A percentile compares a stretch with the other conserved stretches of the same genome.
These are phyloP conservation scores for Leptoclinus maculatus DNA, from an alignment of 2,797 vertebrate species.

Conservation along the genomic window DNA sequence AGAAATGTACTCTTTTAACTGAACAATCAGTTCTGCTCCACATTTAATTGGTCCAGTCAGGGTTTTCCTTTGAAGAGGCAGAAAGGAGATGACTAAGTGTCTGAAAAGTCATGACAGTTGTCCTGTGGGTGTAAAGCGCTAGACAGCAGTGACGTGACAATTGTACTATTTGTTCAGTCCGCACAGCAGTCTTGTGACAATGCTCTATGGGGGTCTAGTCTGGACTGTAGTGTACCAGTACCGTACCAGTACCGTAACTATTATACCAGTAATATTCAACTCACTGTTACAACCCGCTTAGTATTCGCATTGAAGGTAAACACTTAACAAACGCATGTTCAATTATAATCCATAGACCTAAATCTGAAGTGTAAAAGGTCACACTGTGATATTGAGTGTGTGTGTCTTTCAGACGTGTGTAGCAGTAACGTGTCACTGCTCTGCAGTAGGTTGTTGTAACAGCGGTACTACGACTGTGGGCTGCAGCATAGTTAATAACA, in stretches of 20 bases:
- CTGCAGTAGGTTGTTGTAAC: background rate
- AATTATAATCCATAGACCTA: background rate
- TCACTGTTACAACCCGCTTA: background rate
- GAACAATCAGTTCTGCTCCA: constrained; percentile 1
- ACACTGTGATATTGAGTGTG: background rate
- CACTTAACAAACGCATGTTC: background rate
- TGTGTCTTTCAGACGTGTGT: background rate
- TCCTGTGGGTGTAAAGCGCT: constrained; percentile 58
- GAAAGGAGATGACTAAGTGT: constrained; percentile 29
- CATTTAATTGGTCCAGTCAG: constrained; percentile 1
- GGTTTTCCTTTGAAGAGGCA: constrained; percentile 29
- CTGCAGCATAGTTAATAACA: constrained; percentile 17
- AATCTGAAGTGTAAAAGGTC: background rate
- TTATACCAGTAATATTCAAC: background rate
- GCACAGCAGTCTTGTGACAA: constrained; percentile 27
- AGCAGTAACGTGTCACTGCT: constrained; percentile 24
- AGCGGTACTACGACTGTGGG: constrained; percentile 15
- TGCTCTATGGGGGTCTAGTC: constrained; percentile 27
- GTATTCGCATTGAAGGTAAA: background rate
- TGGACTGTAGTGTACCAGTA: background rate
- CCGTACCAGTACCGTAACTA: background rate
- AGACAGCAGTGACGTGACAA: constrained; percentile 53
- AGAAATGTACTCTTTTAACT: background rate
- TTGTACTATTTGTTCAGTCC: constrained; percentile 48
- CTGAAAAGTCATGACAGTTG: constrained; percentile 54